A percentile compares a stretch with the other conserved stretches of the same genome.
These are phyloP conservation scores for Hymenopus coronatus DNA, from an alignment of 2,888 invertebrate species.

Conservation along the genomic window DNA sequence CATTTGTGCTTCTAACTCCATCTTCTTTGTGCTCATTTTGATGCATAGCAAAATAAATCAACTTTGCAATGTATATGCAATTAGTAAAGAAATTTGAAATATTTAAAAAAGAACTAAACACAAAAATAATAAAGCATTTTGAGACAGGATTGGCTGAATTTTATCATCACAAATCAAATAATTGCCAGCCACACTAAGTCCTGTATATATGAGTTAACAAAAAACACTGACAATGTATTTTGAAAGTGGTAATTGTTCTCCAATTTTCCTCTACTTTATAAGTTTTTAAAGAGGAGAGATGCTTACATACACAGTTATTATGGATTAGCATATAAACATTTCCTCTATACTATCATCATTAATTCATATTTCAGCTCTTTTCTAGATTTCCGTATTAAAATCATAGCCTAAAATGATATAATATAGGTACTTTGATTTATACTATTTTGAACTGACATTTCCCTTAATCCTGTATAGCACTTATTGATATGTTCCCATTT, in stretches of 20 bases:
- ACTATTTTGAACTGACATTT: not conserved
- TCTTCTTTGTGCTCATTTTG: not conserved
- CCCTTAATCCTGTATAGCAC: not conserved
- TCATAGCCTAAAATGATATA: not conserved
- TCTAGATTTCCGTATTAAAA: not conserved
- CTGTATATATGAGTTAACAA: not conserved
- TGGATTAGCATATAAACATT: not conserved
- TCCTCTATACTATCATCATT: not conserved
- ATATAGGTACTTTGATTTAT: not conserved
- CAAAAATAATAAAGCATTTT: not conserved
- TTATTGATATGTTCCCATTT: conserved; percentile 13
- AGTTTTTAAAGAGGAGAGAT: not conserved
- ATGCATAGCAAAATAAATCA: not conserved
- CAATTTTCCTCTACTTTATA: not conserved
- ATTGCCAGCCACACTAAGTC: not conserved
- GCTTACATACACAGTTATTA: not conserved
- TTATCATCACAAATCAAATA: not conserved
- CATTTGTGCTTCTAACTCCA: not conserved
- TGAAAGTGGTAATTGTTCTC: not conserved
- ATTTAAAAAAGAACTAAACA: not conserved
- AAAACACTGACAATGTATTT: not conserved
- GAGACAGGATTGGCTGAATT: not conserved
- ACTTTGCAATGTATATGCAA: not conserved
- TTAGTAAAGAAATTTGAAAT: not conserved
- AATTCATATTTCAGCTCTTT: not conserved